phyloP scores from a whole-genome alignment of 2,797 vertebrate species.

The Pteropus rufus region DNA sequence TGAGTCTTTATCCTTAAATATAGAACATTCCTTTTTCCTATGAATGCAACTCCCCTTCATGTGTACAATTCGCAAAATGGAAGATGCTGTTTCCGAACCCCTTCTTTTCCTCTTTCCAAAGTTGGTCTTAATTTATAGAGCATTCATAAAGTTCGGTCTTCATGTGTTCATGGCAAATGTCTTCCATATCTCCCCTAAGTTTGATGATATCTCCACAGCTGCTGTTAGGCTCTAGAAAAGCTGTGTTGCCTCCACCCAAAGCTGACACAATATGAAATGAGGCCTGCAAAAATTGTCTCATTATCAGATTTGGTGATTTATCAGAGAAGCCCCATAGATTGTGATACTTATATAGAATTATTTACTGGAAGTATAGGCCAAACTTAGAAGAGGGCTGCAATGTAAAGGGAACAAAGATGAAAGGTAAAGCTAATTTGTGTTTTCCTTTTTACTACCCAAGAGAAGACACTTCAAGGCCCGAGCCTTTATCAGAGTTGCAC shows the following conservation, averaged over 20 bases:
- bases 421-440: background rate
- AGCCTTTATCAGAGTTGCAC: background rate
- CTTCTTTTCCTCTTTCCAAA: background rate
- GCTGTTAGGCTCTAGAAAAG: background rate
- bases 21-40: background rate
- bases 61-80: background rate
- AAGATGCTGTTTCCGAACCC: background rate
- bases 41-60: background rate
- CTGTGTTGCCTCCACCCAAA: background rate
- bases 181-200: background rate
- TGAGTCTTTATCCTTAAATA: background rate
- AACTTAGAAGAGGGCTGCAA: background rate
- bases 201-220: background rate
- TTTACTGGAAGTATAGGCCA: background rate
- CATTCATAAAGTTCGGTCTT: background rate
- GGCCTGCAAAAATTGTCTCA: background rate
- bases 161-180: background rate
- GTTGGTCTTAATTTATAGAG: background rate
- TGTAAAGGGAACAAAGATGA: background rate
- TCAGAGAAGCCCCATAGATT: background rate
- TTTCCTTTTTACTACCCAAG: background rate
- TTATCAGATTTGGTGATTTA: background rate
- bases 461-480: background rate
- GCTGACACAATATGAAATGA: background rate
- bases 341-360: background rate